A percentile compares a stretch with the other conserved stretches of the same genome.
These are phyloP conservation scores for Rugalucina vietnamica DNA, from an alignment of 2,888 invertebrate genomes.

Conservation along the genomic window DNA sequence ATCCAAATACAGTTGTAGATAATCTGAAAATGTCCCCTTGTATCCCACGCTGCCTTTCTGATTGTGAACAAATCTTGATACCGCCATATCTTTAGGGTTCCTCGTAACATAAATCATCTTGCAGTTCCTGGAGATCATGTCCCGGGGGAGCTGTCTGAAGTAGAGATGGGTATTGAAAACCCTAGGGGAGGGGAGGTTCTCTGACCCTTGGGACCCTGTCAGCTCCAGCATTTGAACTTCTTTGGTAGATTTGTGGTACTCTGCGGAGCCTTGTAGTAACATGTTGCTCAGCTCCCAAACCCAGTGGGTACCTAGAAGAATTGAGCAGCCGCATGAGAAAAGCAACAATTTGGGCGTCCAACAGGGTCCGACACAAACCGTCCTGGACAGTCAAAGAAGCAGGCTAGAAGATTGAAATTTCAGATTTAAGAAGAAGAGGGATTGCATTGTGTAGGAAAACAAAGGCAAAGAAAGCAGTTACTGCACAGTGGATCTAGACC, in stretches of 20 bases:
- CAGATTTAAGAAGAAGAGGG: too few species aligned
- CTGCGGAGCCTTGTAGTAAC: constrained; percentile 49
- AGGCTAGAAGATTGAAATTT: too few species aligned
- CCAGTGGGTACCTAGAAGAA: constrained; percentile 61
- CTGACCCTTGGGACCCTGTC: constrained; percentile 13
- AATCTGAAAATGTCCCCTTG: constrained; percentile 52
- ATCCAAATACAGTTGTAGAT: constrained; percentile 52
- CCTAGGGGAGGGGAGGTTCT: constrained; percentile 48
- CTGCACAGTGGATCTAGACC: too few species aligned
- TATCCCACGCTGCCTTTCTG: constrained; percentile 35
- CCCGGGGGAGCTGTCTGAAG: constrained; percentile 51
- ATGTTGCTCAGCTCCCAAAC: constrained; percentile 62
- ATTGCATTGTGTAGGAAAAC: too few species aligned
- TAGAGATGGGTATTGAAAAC: constrained; percentile 59
- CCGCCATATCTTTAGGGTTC: constrained; percentile 62
- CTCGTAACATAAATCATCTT: constrained; percentile 57
- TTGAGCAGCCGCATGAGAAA: too few species aligned
- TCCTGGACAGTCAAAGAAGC: too few species aligned
- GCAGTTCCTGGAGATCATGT: constrained; percentile 54
- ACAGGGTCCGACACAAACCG: too few species aligned
- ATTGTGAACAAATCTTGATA: constrained; percentile 54
- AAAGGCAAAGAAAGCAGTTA: too few species aligned
- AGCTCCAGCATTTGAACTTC: constrained; percentile 57
- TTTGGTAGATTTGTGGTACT: constrained; percentile 53
- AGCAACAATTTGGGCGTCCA: too few species aligned